Evolutionary conservation across 2,797 vertebrate species (phyloP).

Genomic region (Spondyliosoma cantharus): DNA sequence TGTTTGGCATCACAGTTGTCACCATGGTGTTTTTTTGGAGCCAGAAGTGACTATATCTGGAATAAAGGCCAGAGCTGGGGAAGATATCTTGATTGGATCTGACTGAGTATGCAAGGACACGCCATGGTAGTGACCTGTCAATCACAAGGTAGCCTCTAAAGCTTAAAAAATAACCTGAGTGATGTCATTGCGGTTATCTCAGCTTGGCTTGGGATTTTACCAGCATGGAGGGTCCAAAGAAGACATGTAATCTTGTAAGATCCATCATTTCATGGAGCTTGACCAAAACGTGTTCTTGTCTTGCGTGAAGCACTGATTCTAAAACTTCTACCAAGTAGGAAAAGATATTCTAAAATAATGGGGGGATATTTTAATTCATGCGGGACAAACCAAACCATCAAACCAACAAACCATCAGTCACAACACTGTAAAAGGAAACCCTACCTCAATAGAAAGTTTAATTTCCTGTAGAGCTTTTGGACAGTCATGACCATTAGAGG

Average conservation of each 20-base stretch:
- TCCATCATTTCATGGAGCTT: background rate
- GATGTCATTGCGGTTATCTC: too few species aligned
- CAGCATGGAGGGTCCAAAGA: background rate
- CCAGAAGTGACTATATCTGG: too few species aligned
- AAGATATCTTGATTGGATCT: too few species aligned
- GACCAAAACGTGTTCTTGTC: background rate
- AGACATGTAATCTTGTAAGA: background rate
- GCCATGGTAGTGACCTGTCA: too few species aligned
- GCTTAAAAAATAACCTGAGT: background rate
- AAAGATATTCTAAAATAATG: background rate
- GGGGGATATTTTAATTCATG: background rate
- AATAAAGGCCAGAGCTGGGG: too few species aligned
- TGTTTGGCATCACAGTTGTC: too few species aligned
- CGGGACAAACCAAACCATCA: background rate
- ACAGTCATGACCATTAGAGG: constrained; percentile 32
- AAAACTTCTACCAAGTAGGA: background rate
- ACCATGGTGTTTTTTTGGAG: too few species aligned
- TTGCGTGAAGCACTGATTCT: background rate
- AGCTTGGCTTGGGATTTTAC: too few species aligned
- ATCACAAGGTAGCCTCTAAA: background rate
- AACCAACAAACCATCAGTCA: background rate
- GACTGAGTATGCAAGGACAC: too few species aligned
- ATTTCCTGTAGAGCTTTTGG: constrained; percentile 23
- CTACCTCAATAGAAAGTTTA: background rate
- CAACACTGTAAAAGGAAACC: background rate